These are phyloP conservation scores for Odontocolon sp. DNA, from an alignment of 2,888 invertebrate species.

Conservation along the genomic window DNA sequence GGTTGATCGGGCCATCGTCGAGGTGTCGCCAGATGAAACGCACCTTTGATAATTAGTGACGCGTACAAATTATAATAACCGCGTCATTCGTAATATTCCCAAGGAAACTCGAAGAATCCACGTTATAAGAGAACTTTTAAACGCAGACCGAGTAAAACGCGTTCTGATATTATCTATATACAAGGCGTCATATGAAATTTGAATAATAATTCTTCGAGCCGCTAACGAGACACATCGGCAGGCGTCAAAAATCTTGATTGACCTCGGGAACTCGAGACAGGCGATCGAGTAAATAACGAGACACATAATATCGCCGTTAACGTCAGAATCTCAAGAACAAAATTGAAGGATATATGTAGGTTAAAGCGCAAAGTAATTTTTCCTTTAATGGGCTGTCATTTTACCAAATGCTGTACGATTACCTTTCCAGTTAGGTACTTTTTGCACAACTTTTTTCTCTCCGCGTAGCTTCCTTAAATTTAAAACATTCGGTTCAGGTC, in stretches of 20 bases:
- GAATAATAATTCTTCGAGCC: slow-evolving; percentile 46
- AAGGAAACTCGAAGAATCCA: slow-evolving; percentile 15
- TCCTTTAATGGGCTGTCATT: too few species aligned
- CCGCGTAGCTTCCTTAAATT: too few species aligned
- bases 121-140: slow-evolving; percentile 14
- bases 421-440: too few species aligned
- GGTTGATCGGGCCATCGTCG: slow-evolving; percentile 3
- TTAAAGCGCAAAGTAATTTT: too few species aligned
- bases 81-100: slow-evolving; percentile 15
- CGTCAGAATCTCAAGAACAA: neutral
- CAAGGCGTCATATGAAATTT: slow-evolving; percentile 9
- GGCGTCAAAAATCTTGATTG: slow-evolving; percentile 51
- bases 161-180: slow-evolving; percentile 8
- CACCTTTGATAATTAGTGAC: slow-evolving; percentile 31
- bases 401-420: too few species aligned
- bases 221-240: slow-evolving; percentile 53
- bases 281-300: slow-evolving; percentile 44
- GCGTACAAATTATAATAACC: slow-evolving; percentile 41
- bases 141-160: neutral
- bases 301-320: slow-evolving; percentile 1
- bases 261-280: slow-evolving; percentile 40
- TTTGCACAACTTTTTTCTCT: too few species aligned
- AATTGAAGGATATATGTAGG: neutral
- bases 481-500: too few species aligned
- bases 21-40: slow-evolving; percentile 35